These are phyloP conservation scores for Elysia chlorotica DNA, from an alignment of 1,140 invertebrate genomes.

Conservation along the genomic window DNA sequence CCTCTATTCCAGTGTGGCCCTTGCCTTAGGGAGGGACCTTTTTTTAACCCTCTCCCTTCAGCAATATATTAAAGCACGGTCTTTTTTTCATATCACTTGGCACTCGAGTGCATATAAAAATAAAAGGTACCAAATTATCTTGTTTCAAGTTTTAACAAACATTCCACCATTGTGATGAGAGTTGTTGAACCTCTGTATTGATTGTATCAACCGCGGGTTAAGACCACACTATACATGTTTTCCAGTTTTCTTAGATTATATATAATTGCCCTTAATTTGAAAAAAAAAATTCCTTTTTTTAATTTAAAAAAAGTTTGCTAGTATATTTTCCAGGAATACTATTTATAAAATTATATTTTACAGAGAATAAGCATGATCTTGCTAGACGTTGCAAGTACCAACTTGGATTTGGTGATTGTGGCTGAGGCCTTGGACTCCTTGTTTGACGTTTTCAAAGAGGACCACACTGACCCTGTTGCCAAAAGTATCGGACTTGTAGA, in stretches of 20 bases:
- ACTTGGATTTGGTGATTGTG: constrained; percentile 70
- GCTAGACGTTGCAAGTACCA: constrained; percentile 62
- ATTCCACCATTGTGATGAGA: too few relatives aligned
- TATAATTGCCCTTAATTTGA: not conserved
- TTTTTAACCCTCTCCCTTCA: too few relatives aligned
- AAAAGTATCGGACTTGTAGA: constrained; percentile 69
- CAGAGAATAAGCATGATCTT: constrained; percentile 53
- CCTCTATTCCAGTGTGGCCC: too few relatives aligned
- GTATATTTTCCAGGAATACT: not conserved
- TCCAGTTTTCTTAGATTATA: not conserved
- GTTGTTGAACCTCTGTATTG: not conserved
- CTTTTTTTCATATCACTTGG: too few relatives aligned
- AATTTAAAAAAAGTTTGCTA: not conserved
- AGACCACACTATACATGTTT: not conserved
- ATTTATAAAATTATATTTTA: constrained; percentile 5
- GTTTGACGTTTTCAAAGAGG: constrained; percentile 79
- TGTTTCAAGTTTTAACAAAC: too few relatives aligned
- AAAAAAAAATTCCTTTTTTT: not conserved
- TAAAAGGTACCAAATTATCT: too few relatives aligned
- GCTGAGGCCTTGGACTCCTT: constrained; percentile 77
- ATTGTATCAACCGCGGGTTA: not conserved
- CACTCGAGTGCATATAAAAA: too few relatives aligned
- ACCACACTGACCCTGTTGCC: constrained; percentile 72
- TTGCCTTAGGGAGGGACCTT: too few relatives aligned
- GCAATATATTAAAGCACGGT: too few relatives aligned